These are phyloP conservation scores for Lacerta bilineata DNA, from an alignment of 2,797 vertebrate genomes.

Conservation along the genomic window DNA sequence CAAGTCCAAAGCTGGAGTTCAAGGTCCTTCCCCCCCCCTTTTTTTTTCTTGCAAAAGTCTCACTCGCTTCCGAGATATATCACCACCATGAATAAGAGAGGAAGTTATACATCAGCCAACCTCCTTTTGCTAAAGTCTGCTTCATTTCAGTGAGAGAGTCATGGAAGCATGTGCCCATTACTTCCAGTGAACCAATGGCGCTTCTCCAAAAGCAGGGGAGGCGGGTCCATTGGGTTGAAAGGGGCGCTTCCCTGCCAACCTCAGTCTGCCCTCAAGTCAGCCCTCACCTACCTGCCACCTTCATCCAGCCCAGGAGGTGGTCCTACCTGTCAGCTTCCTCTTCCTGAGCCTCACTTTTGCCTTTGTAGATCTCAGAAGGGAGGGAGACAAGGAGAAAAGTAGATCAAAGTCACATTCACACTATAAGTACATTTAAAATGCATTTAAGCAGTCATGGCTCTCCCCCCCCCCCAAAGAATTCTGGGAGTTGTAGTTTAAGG, in stretches of 20 bases:
- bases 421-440: too few relatives aligned
- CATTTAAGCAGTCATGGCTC: too few relatives aligned
- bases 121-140: not conserved
- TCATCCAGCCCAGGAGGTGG: too few relatives aligned
- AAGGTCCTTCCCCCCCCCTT: not conserved
- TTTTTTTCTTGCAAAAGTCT: constrained; percentile 10
- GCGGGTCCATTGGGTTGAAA: not conserved
- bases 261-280: not conserved
- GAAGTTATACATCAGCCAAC: too few relatives aligned
- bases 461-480: not conserved
- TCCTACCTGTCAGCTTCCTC: too few relatives aligned
- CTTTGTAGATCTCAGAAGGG: too few relatives aligned
- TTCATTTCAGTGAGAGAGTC: not conserved
- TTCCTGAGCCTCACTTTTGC: too few relatives aligned
- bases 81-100: not conserved
- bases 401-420: too few relatives aligned
- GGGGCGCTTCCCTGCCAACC: too few relatives aligned
- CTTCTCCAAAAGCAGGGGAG: too few relatives aligned
- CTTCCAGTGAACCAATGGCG: not conserved
- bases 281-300: too few relatives aligned
- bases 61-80: not conserved
- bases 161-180: not conserved
- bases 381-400: too few relatives aligned
- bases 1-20: constrained; percentile 25
- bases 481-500: not conserved